Evolutionary conservation across 2,797 vertebrate genomes (phyloP).

Genomic region (Tinamus major): DNA sequence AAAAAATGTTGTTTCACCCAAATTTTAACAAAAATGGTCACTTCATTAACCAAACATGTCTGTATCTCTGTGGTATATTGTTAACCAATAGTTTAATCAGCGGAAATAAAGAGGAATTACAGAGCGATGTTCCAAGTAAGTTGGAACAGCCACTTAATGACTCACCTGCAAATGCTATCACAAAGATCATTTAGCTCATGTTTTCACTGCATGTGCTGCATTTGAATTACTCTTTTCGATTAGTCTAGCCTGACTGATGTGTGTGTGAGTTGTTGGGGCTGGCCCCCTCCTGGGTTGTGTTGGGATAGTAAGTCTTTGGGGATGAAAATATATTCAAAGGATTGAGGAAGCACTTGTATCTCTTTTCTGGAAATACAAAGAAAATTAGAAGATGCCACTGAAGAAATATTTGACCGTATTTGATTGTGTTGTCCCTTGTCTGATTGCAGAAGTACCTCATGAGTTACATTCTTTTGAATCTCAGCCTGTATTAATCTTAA

Average conservation of each 20-base stretch:
- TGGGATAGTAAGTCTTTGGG: background rate
- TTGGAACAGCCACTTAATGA: background rate
- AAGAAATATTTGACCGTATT: background rate
- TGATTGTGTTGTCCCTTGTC: background rate
- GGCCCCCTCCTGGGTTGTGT: background rate
- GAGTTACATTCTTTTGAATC: background rate
- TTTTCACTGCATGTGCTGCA: background rate
- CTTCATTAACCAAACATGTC: background rate
- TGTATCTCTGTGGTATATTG: background rate
- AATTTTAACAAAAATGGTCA: background rate
- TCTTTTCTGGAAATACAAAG: background rate
- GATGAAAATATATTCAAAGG: background rate
- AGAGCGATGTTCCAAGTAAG: background rate
- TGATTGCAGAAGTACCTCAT: background rate
- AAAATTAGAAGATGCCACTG: background rate
- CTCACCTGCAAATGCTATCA: background rate
- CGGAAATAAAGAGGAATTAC: background rate
- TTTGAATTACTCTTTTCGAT: background rate
- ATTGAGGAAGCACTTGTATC: background rate
- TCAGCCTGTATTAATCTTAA: background rate
- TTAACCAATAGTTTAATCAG: background rate
- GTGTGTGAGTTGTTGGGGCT: background rate
- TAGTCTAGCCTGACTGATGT: background rate
- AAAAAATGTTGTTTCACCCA: background rate
- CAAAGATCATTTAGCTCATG: constrained; percentile 1